Conservation (phyloP, 2,888 invertebrate species). For the Crioceris asparagi region DNA sequence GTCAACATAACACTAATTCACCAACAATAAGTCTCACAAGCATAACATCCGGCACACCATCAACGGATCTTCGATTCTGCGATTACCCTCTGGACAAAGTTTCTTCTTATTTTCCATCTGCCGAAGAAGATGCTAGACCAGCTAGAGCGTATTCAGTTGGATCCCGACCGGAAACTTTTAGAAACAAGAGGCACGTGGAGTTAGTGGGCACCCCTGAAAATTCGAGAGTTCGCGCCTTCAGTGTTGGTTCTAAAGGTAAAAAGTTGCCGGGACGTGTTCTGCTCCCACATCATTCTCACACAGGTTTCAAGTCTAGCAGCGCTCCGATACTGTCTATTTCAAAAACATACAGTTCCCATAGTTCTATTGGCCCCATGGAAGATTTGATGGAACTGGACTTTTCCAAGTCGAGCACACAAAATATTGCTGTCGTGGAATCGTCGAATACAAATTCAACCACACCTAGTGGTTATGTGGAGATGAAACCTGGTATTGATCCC, state of each 20-base stretch:
- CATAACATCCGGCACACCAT: slow-evolving; percentile 71
- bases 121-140: slow-evolving; percentile 48
- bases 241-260: slow-evolving; percentile 61
- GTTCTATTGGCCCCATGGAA: slow-evolving; percentile 52
- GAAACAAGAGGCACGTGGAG: slow-evolving; percentile 20
- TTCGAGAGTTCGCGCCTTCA: slow-evolving; percentile 61
- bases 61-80: slow-evolving; percentile 62
- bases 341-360: slow-evolving; percentile 33
- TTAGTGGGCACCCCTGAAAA: slow-evolving; percentile 40
- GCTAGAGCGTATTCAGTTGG: slow-evolving; percentile 78
- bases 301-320: slow-evolving; percentile 49
- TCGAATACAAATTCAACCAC: slow-evolving; percentile 9
- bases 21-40: slow-evolving; percentile 62
- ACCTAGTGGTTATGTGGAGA: slow-evolving; percentile 37
- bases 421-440: slow-evolving; percentile 43
- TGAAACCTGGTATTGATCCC: slow-evolving; percentile 34
- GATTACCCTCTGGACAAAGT: slow-evolving; percentile 77
- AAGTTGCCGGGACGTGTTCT: slow-evolving; percentile 32
- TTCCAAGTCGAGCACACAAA: slow-evolving; percentile 34
- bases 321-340: slow-evolving; percentile 54
- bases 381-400: slow-evolving; percentile 80
- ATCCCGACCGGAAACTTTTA: slow-evolving; percentile 54
- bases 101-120: slow-evolving; percentile 58
- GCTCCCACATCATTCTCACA: slow-evolving; percentile 17
- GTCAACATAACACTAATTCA: slow-evolving; percentile 39